phyloP scores from a whole-genome alignment of 2,888 invertebrate species.

The Seladonia tumulorum region DNA sequence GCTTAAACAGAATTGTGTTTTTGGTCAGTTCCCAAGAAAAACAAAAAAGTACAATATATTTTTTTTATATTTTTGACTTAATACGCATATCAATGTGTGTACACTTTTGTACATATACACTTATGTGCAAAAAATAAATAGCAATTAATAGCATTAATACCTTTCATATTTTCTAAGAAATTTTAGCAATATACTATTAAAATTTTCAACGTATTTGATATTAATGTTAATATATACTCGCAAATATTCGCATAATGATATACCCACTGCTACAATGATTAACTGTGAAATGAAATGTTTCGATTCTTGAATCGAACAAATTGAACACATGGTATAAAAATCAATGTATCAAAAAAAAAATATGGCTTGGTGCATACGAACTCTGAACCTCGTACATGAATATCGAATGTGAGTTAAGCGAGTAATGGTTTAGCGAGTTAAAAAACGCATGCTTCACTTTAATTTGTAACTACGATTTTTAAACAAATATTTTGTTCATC shows the following conservation, averaged over 20 bases:
- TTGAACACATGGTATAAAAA: constrained; percentile 6
- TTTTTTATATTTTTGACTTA: not conserved
- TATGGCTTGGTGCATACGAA: constrained; percentile 14
- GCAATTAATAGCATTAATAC: not conserved
- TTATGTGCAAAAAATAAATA: constrained; percentile 9
- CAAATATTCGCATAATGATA: too few relatives aligned
- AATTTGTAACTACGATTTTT: constrained; percentile 13
- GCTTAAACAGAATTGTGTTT: not conserved
- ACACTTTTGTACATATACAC: too few relatives aligned
- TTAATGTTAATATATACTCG: not conserved
- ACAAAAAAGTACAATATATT: not conserved
- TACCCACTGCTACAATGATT: not conserved
- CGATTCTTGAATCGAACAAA: not conserved
- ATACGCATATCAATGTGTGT: not conserved
- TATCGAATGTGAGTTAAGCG: not conserved
- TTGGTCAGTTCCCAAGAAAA: not conserved
- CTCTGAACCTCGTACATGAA: constrained; percentile 35
- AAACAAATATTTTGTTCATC: constrained; percentile 23
- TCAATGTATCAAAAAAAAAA: constrained; percentile 23
- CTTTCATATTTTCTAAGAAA: constrained; percentile 24
- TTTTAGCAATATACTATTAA: not conserved
- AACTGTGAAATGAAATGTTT: not conserved
- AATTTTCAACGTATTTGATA: not conserved
- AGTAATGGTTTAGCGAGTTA: constrained; percentile 13
- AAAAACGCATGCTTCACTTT: constrained; percentile 23